A percentile compares a stretch with the other conserved stretches of the same genome.
These are phyloP conservation scores for Papilio polytes DNA, from an alignment of 1,140 invertebrate species.

Conservation along the genomic window DNA sequence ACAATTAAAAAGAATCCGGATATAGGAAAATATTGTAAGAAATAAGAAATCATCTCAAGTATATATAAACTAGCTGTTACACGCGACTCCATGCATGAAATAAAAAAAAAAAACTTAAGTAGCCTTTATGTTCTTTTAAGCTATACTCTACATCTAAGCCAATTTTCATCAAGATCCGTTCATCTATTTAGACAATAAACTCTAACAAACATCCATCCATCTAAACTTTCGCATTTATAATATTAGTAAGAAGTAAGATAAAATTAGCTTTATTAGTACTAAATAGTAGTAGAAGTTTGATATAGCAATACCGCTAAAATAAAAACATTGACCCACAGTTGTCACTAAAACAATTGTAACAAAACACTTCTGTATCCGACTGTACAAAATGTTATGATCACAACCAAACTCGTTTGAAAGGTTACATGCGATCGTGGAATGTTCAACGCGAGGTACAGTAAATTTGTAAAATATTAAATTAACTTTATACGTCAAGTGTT, in stretches of 20 bases:
- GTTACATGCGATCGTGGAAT: slow-evolving; percentile 20
- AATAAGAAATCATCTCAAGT: not conserved
- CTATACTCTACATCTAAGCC: too few relatives aligned
- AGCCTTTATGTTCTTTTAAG: too few relatives aligned
- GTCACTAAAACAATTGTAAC: not conserved
- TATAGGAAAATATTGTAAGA: not conserved
- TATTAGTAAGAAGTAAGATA: not conserved
- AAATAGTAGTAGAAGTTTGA: too few relatives aligned
- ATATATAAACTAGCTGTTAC: too few relatives aligned
- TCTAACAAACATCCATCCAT: too few relatives aligned
- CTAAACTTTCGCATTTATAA: too few relatives aligned
- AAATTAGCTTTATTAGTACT: too few relatives aligned
- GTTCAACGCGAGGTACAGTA: not conserved
- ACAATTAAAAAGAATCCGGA: not conserved
- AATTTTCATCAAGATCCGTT: too few relatives aligned
- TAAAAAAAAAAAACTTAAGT: too few relatives aligned
- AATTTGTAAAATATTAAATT: slow-evolving; percentile 15
- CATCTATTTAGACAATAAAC: too few relatives aligned
- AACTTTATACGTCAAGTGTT: not conserved
- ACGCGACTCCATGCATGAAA: not conserved
- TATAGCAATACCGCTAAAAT: too few relatives aligned
- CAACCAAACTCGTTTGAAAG: slow-evolving; percentile 29
- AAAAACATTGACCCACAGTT: too few relatives aligned
- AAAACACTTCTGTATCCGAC: not conserved
- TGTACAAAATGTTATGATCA: slow-evolving; percentile 35